Percentiles rank a stretch among this genome's conserved stretches.
Conservation (phyloP, 1,140 invertebrate genomes). For the Ptiloglossa arizonensis region DNA sequence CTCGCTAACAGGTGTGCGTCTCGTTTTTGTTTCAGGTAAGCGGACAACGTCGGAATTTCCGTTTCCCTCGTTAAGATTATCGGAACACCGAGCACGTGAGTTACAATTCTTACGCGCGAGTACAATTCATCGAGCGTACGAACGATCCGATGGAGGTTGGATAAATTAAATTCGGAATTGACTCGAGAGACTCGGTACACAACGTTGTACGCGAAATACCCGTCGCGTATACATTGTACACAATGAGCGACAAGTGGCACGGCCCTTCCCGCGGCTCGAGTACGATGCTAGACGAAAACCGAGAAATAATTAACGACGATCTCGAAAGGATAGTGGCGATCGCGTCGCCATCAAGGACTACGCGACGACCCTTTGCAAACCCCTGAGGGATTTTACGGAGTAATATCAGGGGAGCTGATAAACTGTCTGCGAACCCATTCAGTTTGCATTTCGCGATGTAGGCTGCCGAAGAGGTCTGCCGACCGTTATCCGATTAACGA, state of each 20-base stretch:
- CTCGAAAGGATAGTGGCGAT: conserved; percentile 78
- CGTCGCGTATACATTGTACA: conserved; percentile 44
- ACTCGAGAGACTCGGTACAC: conserved; percentile 18
- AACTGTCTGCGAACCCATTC: conserved; percentile 59
- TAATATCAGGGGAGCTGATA: conserved; percentile 69
- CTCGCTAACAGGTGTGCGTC: not conserved
- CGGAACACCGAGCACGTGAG: not conserved
- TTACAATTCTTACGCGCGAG: no score
- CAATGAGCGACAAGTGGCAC: conserved; percentile 52
- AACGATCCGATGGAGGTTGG: not conserved
- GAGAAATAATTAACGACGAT: conserved; percentile 78
- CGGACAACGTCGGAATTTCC: not conserved
- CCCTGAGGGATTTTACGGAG: conserved; percentile 74
- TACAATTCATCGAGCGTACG: not conserved
- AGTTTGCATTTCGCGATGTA: conserved; percentile 65
- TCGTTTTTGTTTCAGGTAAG: conserved; percentile 65
- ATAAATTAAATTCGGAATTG: conserved; percentile 24
- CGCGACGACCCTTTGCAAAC: conserved; percentile 58
- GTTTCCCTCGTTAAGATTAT: not conserved
- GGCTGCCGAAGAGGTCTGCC: conserved; percentile 19
- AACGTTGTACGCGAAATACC: conserved; percentile 22
- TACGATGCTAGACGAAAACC: conserved; percentile 76
- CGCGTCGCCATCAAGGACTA: conserved; percentile 71
- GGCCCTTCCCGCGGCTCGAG: conserved; percentile 50
- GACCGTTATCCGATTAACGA: conserved; percentile 18